These are phyloP conservation scores for Agrypnus murinus DNA, from an alignment of 2,888 invertebrate species.

Conservation along the genomic window DNA sequence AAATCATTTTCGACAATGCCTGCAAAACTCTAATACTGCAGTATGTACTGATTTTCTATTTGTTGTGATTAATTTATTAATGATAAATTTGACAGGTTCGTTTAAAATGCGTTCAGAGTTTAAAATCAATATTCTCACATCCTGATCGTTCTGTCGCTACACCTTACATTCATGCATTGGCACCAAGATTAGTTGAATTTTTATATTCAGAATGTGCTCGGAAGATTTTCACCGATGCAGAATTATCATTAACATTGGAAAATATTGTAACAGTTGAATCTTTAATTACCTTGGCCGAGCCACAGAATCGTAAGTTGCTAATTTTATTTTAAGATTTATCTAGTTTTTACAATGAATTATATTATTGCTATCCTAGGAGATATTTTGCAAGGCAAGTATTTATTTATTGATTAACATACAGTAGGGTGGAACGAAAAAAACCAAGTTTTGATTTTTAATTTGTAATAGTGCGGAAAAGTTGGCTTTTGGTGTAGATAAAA, in stretches of 20 bases:
- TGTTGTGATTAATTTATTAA: no score
- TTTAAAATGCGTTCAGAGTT: slow-evolving; percentile 85
- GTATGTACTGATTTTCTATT: no score
- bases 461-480: no score
- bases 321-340: slow-evolving; percentile 19
- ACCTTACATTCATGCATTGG: slow-evolving; percentile 87
- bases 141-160: slow-evolving; percentile 81
- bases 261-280: slow-evolving; percentile 84
- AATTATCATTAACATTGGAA: slow-evolving; percentile 82
- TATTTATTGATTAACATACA: no score
- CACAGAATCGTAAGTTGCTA: slow-evolving; percentile 82
- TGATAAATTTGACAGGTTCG: no score
- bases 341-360: slow-evolving; percentile 35
- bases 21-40: slow-evolving; percentile 78
- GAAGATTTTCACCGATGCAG: slow-evolving; percentile 78
- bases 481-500: no score
- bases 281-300: slow-evolving; percentile 82
- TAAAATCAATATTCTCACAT: slow-evolving; percentile 85
- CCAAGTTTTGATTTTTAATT: no score
- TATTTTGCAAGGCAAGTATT: slow-evolving; percentile 74
- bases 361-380: slow-evolving; percentile 70
- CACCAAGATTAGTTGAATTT: slow-evolving; percentile 85
- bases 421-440: no score
- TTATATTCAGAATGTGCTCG: slow-evolving; percentile 79
- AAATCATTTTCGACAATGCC: slow-evolving; percentile 91